phyloP scores from a whole-genome alignment of 2,113 vertebrate genomes.

The Thryonomys swinderianus region DNA sequence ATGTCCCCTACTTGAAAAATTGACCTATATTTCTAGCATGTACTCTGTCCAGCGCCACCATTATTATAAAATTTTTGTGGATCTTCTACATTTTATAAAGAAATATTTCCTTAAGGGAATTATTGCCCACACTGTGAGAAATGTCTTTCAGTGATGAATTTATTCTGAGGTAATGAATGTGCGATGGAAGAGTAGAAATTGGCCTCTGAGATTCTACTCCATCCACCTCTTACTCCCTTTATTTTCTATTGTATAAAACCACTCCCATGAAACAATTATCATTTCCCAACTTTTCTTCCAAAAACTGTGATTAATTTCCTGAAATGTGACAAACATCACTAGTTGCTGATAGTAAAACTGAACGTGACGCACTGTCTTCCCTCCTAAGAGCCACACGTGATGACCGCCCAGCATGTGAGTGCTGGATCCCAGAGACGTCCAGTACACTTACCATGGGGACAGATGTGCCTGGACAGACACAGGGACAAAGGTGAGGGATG shows the following conservation, averaged over 20 bases:
- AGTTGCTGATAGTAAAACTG: background rate
- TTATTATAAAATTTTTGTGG: conserved; percentile 37
- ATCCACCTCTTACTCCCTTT: background rate
- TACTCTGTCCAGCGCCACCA: background rate
- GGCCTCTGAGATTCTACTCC: background rate
- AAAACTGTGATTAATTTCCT: background rate
- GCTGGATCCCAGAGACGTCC: rapidly evolving
- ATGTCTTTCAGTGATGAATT: conserved; percentile 39
- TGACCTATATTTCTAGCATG: conserved; percentile 7
- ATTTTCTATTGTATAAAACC: background rate
- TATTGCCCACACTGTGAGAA: conserved; percentile 64
- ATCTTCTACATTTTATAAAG: conserved; percentile 47
- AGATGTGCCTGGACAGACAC: background rate
- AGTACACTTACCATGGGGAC: background rate
- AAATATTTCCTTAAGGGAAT: conserved; percentile 33
- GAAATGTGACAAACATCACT: background rate
- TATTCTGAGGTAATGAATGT: conserved; percentile 16
- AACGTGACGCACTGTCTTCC: background rate
- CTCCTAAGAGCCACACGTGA: background rate
- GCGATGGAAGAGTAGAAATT: conserved; percentile 34
- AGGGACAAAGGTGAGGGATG: rapidly evolving
- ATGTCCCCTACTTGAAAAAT: background rate
- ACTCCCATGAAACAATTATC: background rate
- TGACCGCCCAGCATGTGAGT: rapidly evolving
- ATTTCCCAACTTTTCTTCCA: background rate